Percentiles rank a stretch among this genome's conserved stretches.
Evolutionary conservation across 2,797 vertebrate genomes (phyloP).

Genomic region (Poecilia velifera): DNA sequence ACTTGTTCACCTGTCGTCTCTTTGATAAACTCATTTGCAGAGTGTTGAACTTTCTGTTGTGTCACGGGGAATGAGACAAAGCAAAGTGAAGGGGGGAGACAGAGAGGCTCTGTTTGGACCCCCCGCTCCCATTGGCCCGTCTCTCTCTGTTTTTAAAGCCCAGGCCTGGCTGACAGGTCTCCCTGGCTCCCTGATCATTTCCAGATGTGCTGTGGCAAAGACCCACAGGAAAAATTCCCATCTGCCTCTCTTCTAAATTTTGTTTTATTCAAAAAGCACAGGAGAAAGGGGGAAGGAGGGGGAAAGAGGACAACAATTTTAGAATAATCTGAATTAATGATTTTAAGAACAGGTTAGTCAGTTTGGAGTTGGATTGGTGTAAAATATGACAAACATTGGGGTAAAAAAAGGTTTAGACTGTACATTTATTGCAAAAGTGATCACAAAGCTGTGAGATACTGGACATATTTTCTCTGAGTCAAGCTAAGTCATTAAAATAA

Average conservation of each 20-base stretch:
- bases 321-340: conserved; percentile 50
- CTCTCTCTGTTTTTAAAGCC: conserved; percentile 58
- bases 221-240: conserved; percentile 62
- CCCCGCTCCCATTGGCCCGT: conserved; percentile 40
- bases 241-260: conserved; percentile 48
- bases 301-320: conserved; percentile 47
- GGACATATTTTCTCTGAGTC: background rate
- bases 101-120: conserved; percentile 15
- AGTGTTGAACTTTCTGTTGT: conserved; percentile 24
- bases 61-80: conserved; percentile 29
- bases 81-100: conserved; percentile 4
- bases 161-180: conserved; percentile 76
- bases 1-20: conserved; percentile 45
- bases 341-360: conserved; percentile 30
- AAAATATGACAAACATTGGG: background rate
- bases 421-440: background rate
- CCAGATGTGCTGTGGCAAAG: conserved; percentile 79
- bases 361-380: background rate
- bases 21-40: conserved; percentile 29
- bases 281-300: background rate
- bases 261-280: conserved; percentile 61
- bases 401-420: background rate
- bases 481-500: background rate
- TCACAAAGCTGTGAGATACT: background rate
- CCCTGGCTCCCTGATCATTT: conserved; percentile 73